Evolutionary conservation across 2,797 vertebrate species (phyloP), one percentile per base, ranked within the genome.

Genomic region (Sphenodon punctatus): DNA sequence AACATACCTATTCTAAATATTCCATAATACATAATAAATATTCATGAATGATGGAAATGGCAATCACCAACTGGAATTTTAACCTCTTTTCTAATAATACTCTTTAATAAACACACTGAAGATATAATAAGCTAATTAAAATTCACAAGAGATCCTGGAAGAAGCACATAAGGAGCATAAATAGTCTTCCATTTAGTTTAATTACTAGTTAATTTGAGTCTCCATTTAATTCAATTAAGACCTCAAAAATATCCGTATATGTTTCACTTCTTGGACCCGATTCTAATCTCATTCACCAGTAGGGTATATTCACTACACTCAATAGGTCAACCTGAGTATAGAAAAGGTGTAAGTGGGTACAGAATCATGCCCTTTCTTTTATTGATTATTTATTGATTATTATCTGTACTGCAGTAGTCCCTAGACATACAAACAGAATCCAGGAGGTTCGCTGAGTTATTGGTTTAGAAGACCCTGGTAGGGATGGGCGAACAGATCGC

Each of bases 21-120:
- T 78, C 20, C 4, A n/a, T n/a, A n/a, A n/a, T n/a, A n/a, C 23
- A 10, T 2, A 71, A 41, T 38, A 81, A 75, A 81, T 85, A 75
- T 58, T 85, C 14, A 67, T 13, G 1, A 63, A 5, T 66, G 79
- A 82, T 63, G 34, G 32, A 77, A 88, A 76, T 77, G 11, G 58
- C 49, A 82, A 12, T 49, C 20, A 42, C 34, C 85, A 81, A 79
- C 86, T 75, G 76, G 75, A 55, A 70, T 69, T 49, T 20, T 78
- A 27, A 75, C 16, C 3, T 51, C 51, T 34, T 42, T 6, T 14
- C 22, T 69, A 72, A 64, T 32, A 59, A 23, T 34, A 60, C 27
- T 10, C 68, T 83, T 60, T 51, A 89, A 32, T 34, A 58, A 70
- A 75, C 12, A 84, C 79, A 68, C 17, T 42, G 86, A 81, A 78